Conservation (phyloP, 2,113 vertebrate species). For the Gasterosteus nipponicus region DNA sequence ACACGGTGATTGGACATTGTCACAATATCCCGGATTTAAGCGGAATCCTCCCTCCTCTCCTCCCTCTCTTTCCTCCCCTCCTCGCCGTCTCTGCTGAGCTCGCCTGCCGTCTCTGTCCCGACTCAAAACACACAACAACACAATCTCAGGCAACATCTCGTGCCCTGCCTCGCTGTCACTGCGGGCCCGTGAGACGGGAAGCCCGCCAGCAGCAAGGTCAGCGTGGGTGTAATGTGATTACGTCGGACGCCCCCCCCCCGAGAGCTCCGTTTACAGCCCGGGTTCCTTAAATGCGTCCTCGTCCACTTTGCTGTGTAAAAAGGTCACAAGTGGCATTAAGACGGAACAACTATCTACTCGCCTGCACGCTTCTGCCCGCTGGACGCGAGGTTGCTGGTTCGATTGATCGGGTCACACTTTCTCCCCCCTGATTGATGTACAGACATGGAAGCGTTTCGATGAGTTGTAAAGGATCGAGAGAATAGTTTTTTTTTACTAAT, state of each 20-base stretch:
- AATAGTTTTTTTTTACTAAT: neutral
- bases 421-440: neutral
- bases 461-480: neutral
- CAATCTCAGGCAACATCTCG: too few relatives aligned
- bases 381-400: neutral
- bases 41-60: neutral
- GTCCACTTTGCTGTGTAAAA: too few relatives aligned
- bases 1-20: too few relatives aligned
- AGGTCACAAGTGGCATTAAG: conserved; percentile 37
- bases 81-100: conserved; percentile 28
- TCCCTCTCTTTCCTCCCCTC: neutral
- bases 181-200: conserved; percentile 57
- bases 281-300: conserved; percentile 30
- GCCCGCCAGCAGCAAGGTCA: conserved; percentile 59
- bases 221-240: conserved; percentile 40
- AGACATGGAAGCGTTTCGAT: too few relatives aligned
- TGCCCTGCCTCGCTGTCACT: too few relatives aligned
- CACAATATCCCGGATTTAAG: neutral
- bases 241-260: neutral
- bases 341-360: conserved; percentile 17
- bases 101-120: conserved; percentile 26
- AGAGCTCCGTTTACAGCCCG: conserved; percentile 16
- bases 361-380: conserved; percentile 10
- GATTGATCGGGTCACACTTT: neutral
- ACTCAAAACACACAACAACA: too few relatives aligned